These are phyloP conservation scores for Eptatretus burgeri DNA, from an alignment of 2,113 vertebrate genomes.

Conservation along the genomic window DNA sequence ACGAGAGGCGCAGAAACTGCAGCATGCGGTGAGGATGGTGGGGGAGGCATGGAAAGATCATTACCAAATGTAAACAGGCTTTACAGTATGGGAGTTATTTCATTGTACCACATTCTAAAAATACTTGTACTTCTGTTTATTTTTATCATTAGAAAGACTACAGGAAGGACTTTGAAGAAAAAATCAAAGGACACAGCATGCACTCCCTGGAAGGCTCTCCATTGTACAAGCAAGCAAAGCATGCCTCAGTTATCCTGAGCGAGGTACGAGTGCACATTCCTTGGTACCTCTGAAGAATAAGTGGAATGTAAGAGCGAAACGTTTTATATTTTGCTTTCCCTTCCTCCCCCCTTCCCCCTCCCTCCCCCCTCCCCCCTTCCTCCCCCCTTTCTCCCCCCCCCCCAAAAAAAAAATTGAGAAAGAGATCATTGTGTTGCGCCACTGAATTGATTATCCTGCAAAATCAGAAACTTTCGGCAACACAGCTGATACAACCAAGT, in stretches of 20 bases:
- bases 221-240: conserved; percentile 71
- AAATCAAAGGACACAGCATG: conserved; percentile 76
- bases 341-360: no score
- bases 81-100: neutral
- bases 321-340: no score
- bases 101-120: neutral
- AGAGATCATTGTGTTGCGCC: no score
- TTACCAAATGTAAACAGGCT: neutral
- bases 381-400: no score
- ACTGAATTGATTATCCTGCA: no score
- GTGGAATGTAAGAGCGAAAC: no score
- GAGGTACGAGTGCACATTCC: conserved; percentile 28
- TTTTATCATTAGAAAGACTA: conserved; percentile 51
- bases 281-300: no score
- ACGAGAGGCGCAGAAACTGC: conserved; percentile 85
- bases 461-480: no score
- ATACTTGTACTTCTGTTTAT: neutral
- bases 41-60: neutral
- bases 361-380: no score
- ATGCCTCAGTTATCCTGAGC: conserved; percentile 77
- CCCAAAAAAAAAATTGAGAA: no score
- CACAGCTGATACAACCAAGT: no score
- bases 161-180: conserved; percentile 79
- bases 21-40: conserved; percentile 19
- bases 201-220: conserved; percentile 68